Evolutionary conservation across 2,888 invertebrate genomes (phyloP), one percentile per base, ranked within the genome.

Genomic region (Perizoma flavofasciatum): DNA sequence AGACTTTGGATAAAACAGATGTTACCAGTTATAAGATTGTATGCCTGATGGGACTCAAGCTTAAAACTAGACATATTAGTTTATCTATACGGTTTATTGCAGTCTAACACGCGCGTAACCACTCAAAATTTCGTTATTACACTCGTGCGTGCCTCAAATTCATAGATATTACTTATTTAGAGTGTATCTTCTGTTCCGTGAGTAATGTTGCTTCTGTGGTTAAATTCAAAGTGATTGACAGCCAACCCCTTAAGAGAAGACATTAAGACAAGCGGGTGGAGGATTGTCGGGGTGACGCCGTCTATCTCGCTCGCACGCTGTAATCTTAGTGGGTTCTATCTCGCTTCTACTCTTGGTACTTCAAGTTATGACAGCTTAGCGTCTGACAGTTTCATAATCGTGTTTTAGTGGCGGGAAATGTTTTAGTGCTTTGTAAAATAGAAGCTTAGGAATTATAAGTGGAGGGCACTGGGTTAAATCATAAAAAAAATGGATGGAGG

Each of bases 231-330:
- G 61, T 67, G 67, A 67, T 67, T 63, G 66, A 65, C 69, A 67
- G 49, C 35, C 57, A 55, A 56, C 52, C 65, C 63, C 66, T 65
- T 53, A 44, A 56, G 58, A 46, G 41, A 50, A 46, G 47, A 61
- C 63, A 73, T 75, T 69, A 72, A 57, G 65, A 70, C 72, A 66
- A 48, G 58, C 51, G 58, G 49, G 51, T 40, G 69, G 68, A 63
- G 56, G 40, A 49, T 40, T 22, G 52, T 50, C 32, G 9, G 43
- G 50, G 44, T 22, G 52, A 48, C 34, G 22, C 37, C 44, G 47
- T 45, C 65, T 66, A 48, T 62, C 67, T 56, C 59, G 10, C 58
- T 68, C 65, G 11, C 48, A 60, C 69, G 34, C 45, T 22, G 48
- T 45, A 52, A 57, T 56, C 52, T 55, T 37, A 41, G 22, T 40